Conservation (phyloP, 1,140 invertebrate species). For the Planococcus citri region DNA sequence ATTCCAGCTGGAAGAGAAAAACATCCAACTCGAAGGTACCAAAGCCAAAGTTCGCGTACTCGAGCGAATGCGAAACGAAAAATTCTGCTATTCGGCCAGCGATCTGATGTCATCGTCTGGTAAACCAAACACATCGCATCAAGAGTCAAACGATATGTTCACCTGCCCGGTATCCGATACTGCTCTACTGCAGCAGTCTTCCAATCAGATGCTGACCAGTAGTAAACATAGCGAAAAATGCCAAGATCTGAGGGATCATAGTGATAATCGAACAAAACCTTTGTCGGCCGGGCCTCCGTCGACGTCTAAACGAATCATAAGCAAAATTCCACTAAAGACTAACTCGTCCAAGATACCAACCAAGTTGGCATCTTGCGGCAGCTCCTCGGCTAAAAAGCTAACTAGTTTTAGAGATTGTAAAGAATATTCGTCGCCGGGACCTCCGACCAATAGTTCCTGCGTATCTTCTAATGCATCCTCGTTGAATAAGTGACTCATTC, state of each 20-base stretch:
- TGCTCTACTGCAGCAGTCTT: background rate
- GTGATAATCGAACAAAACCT: background rate
- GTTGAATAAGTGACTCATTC: background rate
- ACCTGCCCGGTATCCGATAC: constrained; percentile 10
- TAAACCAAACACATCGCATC: too few species aligned
- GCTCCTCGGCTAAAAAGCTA: background rate
- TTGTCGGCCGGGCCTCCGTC: background rate
- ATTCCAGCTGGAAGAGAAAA: constrained; percentile 69
- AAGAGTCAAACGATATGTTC: background rate
- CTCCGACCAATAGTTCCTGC: constrained; percentile 4
- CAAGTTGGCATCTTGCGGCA: background rate
- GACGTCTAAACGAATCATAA: background rate
- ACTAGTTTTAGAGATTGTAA: constrained; percentile 14
- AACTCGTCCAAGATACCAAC: background rate
- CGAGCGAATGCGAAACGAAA: constrained; percentile 34
- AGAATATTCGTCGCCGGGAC: background rate
- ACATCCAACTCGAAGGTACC: constrained; percentile 67
- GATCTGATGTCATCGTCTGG: background rate
- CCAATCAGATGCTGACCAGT: background rate
- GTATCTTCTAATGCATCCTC: background rate
- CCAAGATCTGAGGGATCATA: background rate
- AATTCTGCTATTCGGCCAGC: background rate
- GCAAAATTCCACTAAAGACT: constrained; percentile 10
- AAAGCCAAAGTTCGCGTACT: constrained; percentile 55
- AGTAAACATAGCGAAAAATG: background rate